phyloP scores from a whole-genome alignment of 1,140 invertebrate genomes.

The Sesamia nonagrioides region DNA sequence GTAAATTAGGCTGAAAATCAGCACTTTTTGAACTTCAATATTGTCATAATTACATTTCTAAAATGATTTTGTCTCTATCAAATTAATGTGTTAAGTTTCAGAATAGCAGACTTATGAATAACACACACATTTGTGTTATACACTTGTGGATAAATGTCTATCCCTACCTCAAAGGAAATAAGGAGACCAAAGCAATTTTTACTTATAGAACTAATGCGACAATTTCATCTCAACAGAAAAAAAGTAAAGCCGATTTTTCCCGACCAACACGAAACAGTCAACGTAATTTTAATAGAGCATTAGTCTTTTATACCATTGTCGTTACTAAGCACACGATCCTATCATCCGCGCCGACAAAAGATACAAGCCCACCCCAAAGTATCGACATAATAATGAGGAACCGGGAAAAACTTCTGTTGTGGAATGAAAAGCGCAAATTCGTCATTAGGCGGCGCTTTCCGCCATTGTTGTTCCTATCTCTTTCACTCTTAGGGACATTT shows the following conservation, averaged over 20 bases:
- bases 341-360: constrained; percentile 74
- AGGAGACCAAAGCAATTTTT: neutral
- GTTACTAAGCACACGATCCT: constrained; percentile 72
- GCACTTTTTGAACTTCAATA: no score
- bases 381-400: constrained; percentile 85
- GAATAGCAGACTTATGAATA: no score
- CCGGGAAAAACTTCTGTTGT: constrained; percentile 87
- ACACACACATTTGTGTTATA: no score
- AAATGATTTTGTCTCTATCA: no score
- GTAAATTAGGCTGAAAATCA: no score
- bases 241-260: constrained; percentile 31
- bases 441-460: constrained; percentile 86
- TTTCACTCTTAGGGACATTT: constrained; percentile 57
- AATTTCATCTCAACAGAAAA: constrained; percentile 6
- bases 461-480: constrained; percentile 81
- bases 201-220: neutral
- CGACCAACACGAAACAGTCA: constrained; percentile 34
- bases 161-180: neutral
- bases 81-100: no score
- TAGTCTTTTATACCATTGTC: constrained; percentile 59
- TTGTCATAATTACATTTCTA: no score
- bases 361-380: constrained; percentile 77
- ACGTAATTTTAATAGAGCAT: constrained; percentile 55
- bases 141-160: no score
- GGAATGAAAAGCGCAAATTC: constrained; percentile 88